Base-by-base conservation (phyloP, 2,113 vertebrate genomes). In the Maccullochella peelii region DNA sequence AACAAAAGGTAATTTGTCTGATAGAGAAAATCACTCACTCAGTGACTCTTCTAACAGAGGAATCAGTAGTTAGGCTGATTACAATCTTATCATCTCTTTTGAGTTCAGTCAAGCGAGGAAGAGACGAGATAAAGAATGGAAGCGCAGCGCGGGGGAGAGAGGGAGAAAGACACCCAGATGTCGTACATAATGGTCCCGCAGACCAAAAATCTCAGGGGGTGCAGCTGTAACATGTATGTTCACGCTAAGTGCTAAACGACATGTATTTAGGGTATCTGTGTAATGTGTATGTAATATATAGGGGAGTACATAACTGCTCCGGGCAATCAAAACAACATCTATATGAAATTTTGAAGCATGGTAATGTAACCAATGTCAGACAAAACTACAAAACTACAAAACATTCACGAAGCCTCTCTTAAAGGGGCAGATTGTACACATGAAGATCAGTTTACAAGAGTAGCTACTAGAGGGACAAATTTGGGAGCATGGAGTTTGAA, bases 211-310 rank as follows among this genome's bases (percentile, higher is more conserved):
- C 69, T 36, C 55, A 33, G n/a, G 25, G 62, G 63, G 14, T 27
- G 68, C 87, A 89, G 90, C 84, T 89, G 89, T 81, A 76, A 73
- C 70, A 61, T 63, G 68, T 66, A 40, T 5, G 57, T 71, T n/a
- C 52, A 36, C 27, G 67, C 23, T 50, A 21, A 73, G 75, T 3
- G 20, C 49, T 23, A 4, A 1, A 72, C 61, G 47, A 47, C 38
- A 33, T 69, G 58, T 59, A 72, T 69, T 71, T 25, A 55, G 21
- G 11, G 42, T 3, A 5, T 78, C 25, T 67, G 68, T 77, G 76
- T 40, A 44, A 58, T 55, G 27, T 61, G 84, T 42, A 2, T 58
- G 61, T 80, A 79, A 47, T 38, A 61, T 58, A 59, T 44, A 54
- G 75, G 59, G 57, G 67, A 5, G 20, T 69, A 69, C 40, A 49